These are phyloP conservation scores for Selenia dentaria DNA, from an alignment of 2,888 invertebrate genomes.

Conservation along the genomic window DNA sequence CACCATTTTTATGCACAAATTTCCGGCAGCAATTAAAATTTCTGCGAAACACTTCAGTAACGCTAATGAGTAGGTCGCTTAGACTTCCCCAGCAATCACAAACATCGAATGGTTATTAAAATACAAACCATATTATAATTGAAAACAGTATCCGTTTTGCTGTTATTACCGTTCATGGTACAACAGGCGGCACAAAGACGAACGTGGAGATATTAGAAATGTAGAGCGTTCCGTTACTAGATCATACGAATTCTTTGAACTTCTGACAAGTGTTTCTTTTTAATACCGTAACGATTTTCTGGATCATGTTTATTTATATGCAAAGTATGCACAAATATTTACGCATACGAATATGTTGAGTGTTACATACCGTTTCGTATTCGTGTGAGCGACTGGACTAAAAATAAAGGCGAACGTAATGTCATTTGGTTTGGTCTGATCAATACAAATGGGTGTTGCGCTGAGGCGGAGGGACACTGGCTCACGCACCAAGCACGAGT, in stretches of 20 bases:
- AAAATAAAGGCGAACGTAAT: slow-evolving; percentile 18
- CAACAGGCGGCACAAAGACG: slow-evolving; percentile 3
- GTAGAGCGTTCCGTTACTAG: slow-evolving; percentile 29
- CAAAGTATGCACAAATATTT: slow-evolving; percentile 15
- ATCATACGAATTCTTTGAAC: slow-evolving; percentile 23
- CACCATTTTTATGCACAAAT: slow-evolving; percentile 27
- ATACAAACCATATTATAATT: slow-evolving; percentile 65
- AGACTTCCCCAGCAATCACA: slow-evolving; percentile 43
- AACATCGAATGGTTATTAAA: slow-evolving; percentile 45
- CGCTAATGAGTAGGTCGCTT: slow-evolving; percentile 59
- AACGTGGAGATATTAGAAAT: slow-evolving; percentile 15
- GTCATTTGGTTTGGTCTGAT: slow-evolving; percentile 37
- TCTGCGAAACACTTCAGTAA: slow-evolving; percentile 55
- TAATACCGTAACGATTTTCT: slow-evolving; percentile 15
- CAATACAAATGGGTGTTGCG: slow-evolving; percentile 41
- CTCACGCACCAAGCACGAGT: slow-evolving; percentile 53
- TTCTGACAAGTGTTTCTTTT: slow-evolving; percentile 27
- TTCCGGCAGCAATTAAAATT: slow-evolving; percentile 64
- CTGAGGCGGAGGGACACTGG: slow-evolving; percentile 50
- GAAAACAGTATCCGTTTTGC: slow-evolving; percentile 49
- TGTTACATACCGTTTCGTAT: slow-evolving; percentile 9
- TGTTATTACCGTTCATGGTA: slow-evolving; percentile 35
- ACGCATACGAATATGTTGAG: background rate
- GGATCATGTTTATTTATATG: slow-evolving; percentile 10
- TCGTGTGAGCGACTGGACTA: slow-evolving; percentile 4